These are phyloP conservation scores for Nymphalis c-album DNA, from an alignment of 2,888 invertebrate genomes.

Conservation along the genomic window DNA sequence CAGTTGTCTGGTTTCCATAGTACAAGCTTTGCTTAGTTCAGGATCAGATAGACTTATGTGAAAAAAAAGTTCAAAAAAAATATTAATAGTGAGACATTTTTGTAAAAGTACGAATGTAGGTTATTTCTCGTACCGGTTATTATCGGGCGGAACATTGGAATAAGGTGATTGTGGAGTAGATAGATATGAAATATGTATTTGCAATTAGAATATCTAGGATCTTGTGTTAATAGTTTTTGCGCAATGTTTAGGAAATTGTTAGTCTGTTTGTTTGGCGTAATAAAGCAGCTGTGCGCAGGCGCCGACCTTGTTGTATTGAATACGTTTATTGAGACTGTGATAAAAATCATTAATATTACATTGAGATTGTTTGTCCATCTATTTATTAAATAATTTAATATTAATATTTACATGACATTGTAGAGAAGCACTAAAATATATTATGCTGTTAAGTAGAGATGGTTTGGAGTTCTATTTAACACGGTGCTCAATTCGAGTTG, in stretches of 20 bases:
- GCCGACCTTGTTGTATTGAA: constrained; percentile 33
- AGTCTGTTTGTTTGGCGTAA: constrained; percentile 39
- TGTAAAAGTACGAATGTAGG: constrained; percentile 6
- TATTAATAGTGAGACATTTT: background rate
- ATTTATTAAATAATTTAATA: background rate
- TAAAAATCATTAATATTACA: constrained; percentile 23
- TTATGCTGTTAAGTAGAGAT: no score
- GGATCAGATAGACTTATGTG: no score
- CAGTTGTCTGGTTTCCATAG: no score
- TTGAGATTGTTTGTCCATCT: background rate
- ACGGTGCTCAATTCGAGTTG: no score
- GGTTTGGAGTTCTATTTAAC: no score
- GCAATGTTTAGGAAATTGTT: constrained; percentile 38
- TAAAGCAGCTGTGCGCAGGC: constrained; percentile 36
- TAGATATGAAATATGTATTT: constrained; percentile 42
- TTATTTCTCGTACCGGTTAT: constrained; percentile 26
- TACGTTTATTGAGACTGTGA: constrained; percentile 26
- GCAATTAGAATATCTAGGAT: constrained; percentile 43
- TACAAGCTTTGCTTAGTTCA: no score
- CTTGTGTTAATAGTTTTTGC: constrained; percentile 42
- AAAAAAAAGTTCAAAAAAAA: no score
- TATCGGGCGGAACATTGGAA: constrained; percentile 16
- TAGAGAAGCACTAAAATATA: no score
- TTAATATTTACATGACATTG: background rate
- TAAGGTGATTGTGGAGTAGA: constrained; percentile 35